These are phyloP conservation scores for Mobula hypostoma DNA, from an alignment of 2,113 vertebrate genomes.

Conservation along the genomic window DNA sequence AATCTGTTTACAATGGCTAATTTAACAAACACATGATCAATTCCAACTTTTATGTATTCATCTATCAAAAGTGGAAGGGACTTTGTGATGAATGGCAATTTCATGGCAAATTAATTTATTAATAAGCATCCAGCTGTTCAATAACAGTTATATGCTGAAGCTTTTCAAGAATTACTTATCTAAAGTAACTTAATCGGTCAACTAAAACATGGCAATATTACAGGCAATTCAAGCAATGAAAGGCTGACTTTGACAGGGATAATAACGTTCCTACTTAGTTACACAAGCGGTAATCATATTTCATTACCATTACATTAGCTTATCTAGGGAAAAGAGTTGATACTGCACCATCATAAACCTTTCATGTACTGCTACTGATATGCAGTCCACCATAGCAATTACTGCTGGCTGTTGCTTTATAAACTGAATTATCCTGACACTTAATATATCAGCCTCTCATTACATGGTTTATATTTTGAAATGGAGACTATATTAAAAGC, in stretches of 20 bases:
- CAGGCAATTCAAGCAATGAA: conserved; percentile 19
- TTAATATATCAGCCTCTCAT: conserved; percentile 21
- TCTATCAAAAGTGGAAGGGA: neutral
- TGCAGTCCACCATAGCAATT: conserved; percentile 31
- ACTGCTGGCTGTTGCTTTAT: conserved; percentile 4
- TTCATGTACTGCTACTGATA: conserved; percentile 35
- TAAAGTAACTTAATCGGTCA: conserved; percentile 27
- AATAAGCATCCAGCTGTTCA: conserved; percentile 31
- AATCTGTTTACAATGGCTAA: conserved; percentile 19
- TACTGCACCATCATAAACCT: conserved; percentile 34
- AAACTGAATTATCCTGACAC: conserved; percentile 7
- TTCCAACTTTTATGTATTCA: neutral
- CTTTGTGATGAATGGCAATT: neutral
- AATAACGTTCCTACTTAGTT: conserved; percentile 35
- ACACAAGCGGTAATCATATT: conserved; percentile 37
- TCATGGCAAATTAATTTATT: conserved; percentile 16
- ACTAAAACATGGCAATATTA: conserved; percentile 25
- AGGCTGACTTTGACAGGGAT: conserved; percentile 33
- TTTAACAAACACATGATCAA: neutral
- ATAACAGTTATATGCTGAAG: neutral
- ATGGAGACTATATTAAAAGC: neutral
- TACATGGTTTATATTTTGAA: neutral
- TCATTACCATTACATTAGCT: conserved; percentile 38
- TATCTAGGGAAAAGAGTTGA: conserved; percentile 35
- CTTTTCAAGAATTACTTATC: conserved; percentile 36